These are phyloP conservation scores for Diorhabda sublineata DNA, from an alignment of 1,140 invertebrate species.

Conservation along the genomic window DNA sequence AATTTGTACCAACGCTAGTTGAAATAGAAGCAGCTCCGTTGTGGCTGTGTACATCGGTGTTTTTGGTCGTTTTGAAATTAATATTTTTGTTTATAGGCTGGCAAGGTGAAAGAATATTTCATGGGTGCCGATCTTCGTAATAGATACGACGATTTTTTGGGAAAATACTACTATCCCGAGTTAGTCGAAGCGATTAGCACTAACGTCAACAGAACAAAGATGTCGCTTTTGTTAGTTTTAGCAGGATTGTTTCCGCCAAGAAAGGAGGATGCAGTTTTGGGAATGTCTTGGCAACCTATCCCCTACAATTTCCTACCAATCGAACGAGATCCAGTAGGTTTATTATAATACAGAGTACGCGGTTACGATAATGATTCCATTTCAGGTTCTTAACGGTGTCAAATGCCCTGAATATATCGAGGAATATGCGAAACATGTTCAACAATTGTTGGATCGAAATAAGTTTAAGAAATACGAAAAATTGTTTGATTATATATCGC, in stretches of 20 bases:
- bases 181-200: constrained; percentile 34
- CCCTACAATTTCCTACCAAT: constrained; percentile 54
- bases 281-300: constrained; percentile 77
- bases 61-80: no score
- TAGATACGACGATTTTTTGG: constrained; percentile 60
- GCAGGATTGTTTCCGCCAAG: constrained; percentile 50
- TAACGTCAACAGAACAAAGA: constrained; percentile 58
- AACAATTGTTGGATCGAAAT: constrained; percentile 10
- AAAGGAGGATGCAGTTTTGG: neutral
- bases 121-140: constrained; percentile 58
- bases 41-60: no score
- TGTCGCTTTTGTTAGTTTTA: constrained; percentile 54
- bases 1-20: no score
- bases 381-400: constrained; percentile 25
- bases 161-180: constrained; percentile 55
- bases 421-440: constrained; percentile 19
- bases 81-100: constrained; percentile 25
- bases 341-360: neutral
- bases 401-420: constrained; percentile 26
- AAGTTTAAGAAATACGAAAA: constrained; percentile 21
- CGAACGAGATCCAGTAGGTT: constrained; percentile 23
- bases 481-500: constrained; percentile 31
- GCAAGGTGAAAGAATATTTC: constrained; percentile 55
- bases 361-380: neutral
- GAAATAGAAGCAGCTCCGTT: no score